These are phyloP conservation scores for Podarcis raffonei DNA, from an alignment of 2,113 vertebrate genomes.

Conservation along the genomic window DNA sequence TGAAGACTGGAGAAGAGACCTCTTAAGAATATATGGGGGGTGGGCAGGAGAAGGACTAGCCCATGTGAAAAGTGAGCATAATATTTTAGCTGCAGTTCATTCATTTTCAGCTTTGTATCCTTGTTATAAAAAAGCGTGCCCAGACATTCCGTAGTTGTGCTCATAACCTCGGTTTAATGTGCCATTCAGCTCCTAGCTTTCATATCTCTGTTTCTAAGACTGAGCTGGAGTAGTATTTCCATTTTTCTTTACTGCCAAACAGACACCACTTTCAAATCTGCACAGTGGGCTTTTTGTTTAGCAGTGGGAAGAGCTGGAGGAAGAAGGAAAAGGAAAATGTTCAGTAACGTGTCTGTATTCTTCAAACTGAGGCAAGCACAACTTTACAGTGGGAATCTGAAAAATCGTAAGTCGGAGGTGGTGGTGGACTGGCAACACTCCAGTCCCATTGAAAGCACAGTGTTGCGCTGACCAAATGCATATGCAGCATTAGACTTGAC, in stretches of 20 bases:
- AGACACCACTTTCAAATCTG: constrained; percentile 4
- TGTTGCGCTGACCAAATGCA: constrained; percentile 15
- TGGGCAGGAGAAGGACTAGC: no score
- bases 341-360: not conserved
- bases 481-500: not conserved
- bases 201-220: no score
- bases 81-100: no score
- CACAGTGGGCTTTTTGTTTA: constrained; percentile 14
- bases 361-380: constrained; percentile 58
- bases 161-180: no score
- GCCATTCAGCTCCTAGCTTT: no score
- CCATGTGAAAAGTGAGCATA: no score
- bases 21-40: no score
- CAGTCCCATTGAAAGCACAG: constrained; percentile 33
- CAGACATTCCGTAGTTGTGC: no score
- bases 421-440: constrained; percentile 4
- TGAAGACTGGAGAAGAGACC: no score
- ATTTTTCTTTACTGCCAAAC: constrained; percentile 9
- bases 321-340: not conserved
- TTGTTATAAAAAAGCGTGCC: no score
- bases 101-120: no score
- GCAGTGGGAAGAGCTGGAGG: constrained; percentile 1
- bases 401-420: constrained; percentile 33
- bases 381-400: constrained; percentile 52
- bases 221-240: not conserved